phyloP scores from a whole-genome alignment of 2,888 invertebrate species.

The Meganola albula region DNA sequence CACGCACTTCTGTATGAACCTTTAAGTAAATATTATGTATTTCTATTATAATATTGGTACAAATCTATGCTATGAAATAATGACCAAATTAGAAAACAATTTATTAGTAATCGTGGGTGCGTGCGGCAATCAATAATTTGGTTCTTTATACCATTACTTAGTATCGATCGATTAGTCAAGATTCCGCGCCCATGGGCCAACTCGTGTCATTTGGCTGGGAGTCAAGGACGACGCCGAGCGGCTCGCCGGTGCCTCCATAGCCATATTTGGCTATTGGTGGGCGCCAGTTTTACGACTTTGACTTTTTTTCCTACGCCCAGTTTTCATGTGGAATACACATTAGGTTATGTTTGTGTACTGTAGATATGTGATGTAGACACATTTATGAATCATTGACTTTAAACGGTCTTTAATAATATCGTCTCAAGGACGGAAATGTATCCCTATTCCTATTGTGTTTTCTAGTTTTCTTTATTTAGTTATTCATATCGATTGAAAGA shows the following conservation, averaged over 20 bases:
- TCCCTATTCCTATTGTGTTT: constrained; percentile 33
- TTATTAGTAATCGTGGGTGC: constrained; percentile 64
- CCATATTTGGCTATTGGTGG: constrained; percentile 77
- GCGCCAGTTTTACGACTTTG: constrained; percentile 76
- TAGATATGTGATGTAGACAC: constrained; percentile 46
- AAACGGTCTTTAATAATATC: constrained; percentile 36
- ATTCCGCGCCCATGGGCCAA: constrained; percentile 75
- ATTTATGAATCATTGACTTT: constrained; percentile 50
- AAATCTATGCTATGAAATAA: constrained; percentile 57
- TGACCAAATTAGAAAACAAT: constrained; percentile 51
- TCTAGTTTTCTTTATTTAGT: no score
- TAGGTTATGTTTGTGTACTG: constrained; percentile 45
- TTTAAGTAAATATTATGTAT: no score
- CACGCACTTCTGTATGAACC: no score
- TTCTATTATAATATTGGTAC: no score
- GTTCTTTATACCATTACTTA: constrained; percentile 61
- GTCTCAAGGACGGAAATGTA: constrained; percentile 41
- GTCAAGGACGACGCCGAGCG: constrained; percentile 69
- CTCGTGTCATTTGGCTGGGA: constrained; percentile 76
- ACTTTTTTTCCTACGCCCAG: constrained; percentile 68
- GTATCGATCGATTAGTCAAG: constrained; percentile 73
- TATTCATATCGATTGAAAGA: no score
- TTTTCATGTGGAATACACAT: constrained; percentile 63
- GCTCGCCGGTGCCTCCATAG: constrained; percentile 64
- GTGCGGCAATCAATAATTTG: constrained; percentile 52